phyloP scores from a whole-genome alignment of 2,797 vertebrate genomes.

The Glyptemys insculpta region DNA sequence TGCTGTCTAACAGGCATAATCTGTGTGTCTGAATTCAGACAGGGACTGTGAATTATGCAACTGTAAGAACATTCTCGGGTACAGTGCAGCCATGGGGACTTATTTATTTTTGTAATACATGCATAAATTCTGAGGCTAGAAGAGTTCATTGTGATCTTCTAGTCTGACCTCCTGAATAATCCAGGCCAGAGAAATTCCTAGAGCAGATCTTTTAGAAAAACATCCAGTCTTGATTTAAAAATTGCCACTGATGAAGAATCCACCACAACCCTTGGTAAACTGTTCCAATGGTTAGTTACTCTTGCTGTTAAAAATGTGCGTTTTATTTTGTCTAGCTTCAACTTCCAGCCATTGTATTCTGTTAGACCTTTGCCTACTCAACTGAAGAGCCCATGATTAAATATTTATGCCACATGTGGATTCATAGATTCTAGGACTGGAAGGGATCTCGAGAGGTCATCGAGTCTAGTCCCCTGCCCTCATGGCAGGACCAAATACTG shows the following conservation, averaged over 20 bases:
- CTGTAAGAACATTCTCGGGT: background rate
- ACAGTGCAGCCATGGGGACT: slow-evolving; percentile 2
- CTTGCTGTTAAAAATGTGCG: background rate
- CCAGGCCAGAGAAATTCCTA: background rate
- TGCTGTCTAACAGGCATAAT: background rate
- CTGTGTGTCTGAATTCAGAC: background rate
- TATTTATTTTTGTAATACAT: background rate
- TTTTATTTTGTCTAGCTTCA: background rate
- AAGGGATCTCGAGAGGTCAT: too few species aligned
- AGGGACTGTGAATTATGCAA: slow-evolving; percentile 9
- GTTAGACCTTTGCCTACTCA: background rate
- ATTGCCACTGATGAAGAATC: background rate
- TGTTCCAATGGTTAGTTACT: too few species aligned
- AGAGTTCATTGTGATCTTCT: background rate
- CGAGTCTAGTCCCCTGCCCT: too few species aligned
- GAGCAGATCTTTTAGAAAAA: background rate
- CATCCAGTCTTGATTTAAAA: background rate
- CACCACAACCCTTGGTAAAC: background rate
- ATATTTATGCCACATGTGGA: background rate
- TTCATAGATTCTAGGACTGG: too few species aligned
- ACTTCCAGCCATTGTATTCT: background rate
- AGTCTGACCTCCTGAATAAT: background rate
- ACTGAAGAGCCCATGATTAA: background rate
- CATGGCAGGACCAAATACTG: too few species aligned
- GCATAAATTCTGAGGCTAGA: background rate